phyloP scores from a whole-genome alignment of 1,140 invertebrate genomes.

The Diabrotica virgifera region DNA sequence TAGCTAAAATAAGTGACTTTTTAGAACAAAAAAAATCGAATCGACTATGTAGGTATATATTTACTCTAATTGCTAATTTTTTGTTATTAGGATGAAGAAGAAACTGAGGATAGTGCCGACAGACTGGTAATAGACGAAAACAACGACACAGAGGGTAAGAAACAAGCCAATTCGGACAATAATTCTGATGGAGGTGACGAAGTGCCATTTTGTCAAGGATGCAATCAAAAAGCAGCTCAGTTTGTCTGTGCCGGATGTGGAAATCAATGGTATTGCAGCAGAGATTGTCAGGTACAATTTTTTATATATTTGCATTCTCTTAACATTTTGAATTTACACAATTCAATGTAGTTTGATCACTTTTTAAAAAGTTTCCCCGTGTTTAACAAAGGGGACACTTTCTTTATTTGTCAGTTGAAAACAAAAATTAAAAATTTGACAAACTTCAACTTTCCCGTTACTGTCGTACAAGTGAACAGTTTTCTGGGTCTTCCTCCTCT shows the following conservation, averaged over 20 bases:
- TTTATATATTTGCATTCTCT: too few species aligned
- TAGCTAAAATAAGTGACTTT: not conserved
- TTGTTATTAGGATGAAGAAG: constrained; percentile 54
- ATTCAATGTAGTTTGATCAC: too few species aligned
- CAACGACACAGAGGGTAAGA: constrained; percentile 50
- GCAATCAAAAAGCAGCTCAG: constrained; percentile 70
- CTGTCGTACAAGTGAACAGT: too few species aligned
- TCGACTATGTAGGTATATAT: not conserved
- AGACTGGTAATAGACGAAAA: constrained; percentile 64
- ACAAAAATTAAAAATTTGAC: too few species aligned
- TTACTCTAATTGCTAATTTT: not conserved
- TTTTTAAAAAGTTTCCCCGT: too few species aligned
- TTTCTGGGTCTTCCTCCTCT: too few species aligned
- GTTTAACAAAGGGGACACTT: too few species aligned
- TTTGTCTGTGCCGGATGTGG: constrained; percentile 84
- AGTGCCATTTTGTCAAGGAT: constrained; percentile 75
- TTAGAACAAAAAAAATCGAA: not conserved
- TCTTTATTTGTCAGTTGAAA: too few species aligned
- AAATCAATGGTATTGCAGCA: constrained; percentile 87
- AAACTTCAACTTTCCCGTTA: too few species aligned
- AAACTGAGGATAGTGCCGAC: constrained; percentile 54
- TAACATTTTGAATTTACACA: too few species aligned
- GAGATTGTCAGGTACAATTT: constrained; percentile 74
- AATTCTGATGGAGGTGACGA: constrained; percentile 49
- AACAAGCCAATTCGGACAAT: constrained; percentile 39